These are phyloP conservation scores for Montifringilla adamsi DNA, from an alignment of 2,113 vertebrate species.

Conservation along the genomic window DNA sequence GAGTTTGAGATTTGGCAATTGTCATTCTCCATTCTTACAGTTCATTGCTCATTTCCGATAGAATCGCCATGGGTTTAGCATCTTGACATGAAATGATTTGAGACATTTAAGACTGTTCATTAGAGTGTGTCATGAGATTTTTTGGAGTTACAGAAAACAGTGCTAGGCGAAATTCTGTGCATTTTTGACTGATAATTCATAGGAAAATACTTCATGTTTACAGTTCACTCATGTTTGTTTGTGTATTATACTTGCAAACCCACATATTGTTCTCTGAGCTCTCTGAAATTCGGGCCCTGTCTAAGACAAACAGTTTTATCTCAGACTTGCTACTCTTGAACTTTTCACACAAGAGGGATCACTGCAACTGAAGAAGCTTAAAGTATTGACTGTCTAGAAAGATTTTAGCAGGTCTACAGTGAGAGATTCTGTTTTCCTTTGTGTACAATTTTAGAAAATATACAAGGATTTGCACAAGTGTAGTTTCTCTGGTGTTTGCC, in stretches of 20 bases:
- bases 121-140: background rate
- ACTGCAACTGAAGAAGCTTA: background rate
- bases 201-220: background rate
- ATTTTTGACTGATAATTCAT: background rate
- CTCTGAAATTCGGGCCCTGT: background rate
- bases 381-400: background rate
- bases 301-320: background rate
- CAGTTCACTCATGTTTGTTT: background rate
- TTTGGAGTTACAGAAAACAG: background rate
- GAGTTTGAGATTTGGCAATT: slow-evolving; percentile 42
- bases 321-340: background rate
- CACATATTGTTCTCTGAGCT: background rate
- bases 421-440: background rate
- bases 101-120: background rate
- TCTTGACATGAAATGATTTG: background rate
- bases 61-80: background rate
- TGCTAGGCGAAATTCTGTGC: background rate
- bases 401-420: background rate
- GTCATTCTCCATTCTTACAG: slow-evolving; percentile 59
- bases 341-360: background rate
- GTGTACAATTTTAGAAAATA: background rate
- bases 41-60: background rate
- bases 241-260: background rate
- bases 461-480: background rate
- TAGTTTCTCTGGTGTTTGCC: background rate